phyloP scores from a whole-genome alignment of 1,140 invertebrate species.

The Gyrodactylus salaris region DNA sequence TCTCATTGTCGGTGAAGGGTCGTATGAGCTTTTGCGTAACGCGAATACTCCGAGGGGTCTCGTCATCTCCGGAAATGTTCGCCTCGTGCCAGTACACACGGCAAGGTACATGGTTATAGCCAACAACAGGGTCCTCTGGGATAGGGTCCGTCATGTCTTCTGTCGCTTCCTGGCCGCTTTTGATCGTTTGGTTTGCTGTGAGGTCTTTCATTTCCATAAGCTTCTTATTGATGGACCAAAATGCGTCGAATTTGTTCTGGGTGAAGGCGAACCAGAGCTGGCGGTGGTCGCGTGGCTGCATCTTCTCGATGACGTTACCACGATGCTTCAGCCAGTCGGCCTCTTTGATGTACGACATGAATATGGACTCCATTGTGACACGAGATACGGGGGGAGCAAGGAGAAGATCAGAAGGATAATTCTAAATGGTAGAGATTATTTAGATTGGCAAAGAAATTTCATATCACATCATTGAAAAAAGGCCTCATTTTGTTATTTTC shows the following conservation, averaged over 20 bases:
- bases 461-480: too few species aligned
- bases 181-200: not conserved
- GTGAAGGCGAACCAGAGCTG: conserved; percentile 2
- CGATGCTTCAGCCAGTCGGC: conserved; percentile 5
- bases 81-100: not conserved
- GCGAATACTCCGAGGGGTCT: too few species aligned
- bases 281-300: conserved; percentile 6
- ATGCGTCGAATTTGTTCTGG: conserved; percentile 5
- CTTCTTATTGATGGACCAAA: conserved; percentile 7
- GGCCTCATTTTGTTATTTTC: too few species aligned
- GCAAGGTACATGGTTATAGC: not conserved
- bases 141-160: too few species aligned
- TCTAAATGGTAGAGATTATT: not conserved
- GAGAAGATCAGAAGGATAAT: not conserved
- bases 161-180: not conserved
- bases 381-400: not conserved
- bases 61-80: too few species aligned
- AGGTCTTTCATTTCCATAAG: not conserved
- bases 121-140: too few species aligned
- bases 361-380: conserved; percentile 5
- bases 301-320: conserved; percentile 2
- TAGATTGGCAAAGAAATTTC: not conserved
- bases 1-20: not conserved
- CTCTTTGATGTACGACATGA: conserved; percentile 7
- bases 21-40: not conserved